Conservation (phyloP, 2,888 invertebrate genomes). For the Aelia acuminata region DNA sequence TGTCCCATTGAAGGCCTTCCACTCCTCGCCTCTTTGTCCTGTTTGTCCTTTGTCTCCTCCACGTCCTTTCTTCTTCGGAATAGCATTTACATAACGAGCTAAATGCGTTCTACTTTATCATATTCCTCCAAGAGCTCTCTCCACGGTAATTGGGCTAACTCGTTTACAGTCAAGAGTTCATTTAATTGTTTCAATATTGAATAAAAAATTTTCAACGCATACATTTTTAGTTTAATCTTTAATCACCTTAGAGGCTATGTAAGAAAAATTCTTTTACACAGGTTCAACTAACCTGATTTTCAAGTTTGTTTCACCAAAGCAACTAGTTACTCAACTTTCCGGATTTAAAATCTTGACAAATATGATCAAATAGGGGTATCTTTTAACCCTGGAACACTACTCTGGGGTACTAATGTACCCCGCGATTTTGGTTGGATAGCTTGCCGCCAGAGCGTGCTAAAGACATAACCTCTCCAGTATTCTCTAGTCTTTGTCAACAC, state of each 20-base stretch:
- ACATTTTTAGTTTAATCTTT: background rate
- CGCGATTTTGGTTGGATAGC: too few relatives aligned
- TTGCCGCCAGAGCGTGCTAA: too few relatives aligned
- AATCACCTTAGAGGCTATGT: background rate
- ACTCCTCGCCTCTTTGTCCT: conserved; percentile 23
- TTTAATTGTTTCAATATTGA: background rate
- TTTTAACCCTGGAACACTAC: too few relatives aligned
- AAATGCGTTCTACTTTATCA: conserved; percentile 20
- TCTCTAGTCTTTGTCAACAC: too few relatives aligned
- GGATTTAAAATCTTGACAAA: too few relatives aligned
- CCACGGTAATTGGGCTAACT: background rate
- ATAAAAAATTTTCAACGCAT: background rate
- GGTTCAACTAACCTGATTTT: too few relatives aligned
- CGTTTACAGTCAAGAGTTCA: background rate
- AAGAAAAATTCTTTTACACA: too few relatives aligned
- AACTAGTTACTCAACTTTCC: too few relatives aligned
- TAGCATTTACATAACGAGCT: conserved; percentile 34
- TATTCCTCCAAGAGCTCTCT: background rate
- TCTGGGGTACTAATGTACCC: too few relatives aligned
- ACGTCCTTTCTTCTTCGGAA: conserved; percentile 8
- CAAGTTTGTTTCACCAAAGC: too few relatives aligned
- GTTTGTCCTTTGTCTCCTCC: background rate
- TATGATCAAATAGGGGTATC: too few relatives aligned
- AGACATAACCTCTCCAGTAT: too few relatives aligned
- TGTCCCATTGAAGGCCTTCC: conserved; percentile 9